Base-by-base conservation (phyloP, 2,888 invertebrate genomes). In the Apamea sordens region DNA sequence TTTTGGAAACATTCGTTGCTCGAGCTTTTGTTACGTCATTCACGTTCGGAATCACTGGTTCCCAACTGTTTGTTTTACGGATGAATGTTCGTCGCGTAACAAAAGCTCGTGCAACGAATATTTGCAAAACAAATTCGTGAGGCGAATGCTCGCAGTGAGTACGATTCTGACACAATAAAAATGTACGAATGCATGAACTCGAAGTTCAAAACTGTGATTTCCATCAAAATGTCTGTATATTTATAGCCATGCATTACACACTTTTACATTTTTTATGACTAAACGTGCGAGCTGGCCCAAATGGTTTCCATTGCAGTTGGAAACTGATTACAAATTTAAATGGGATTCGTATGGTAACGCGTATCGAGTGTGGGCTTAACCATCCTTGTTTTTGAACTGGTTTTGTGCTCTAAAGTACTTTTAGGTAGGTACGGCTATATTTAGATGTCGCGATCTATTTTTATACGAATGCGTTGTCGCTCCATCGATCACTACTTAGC, bases 261-360 rank as follows among this genome's bases (percentile, higher is more conserved):
- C 21, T 73, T 61, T 73, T 81, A 59, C 63, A 85, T 87, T 67
- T 83, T 87, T 85, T 78, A 86, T 76, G 70, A 83, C 68, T 36
- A 72, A 74, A 68, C 70, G 71, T 68, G 74, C 59, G 69, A 83
- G 79, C 73, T 77, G 11, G 61, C 61, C 11, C 61, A n/a, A 74
- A 86, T 61, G 81, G 75, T 76, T 73, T 65, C 73, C 63, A 76
- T 74, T 88, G 86, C 87, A 87, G 74, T 88, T 82, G 72, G 56
- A 73, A 86, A 74, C 88, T 88, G 79, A 88, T 87, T 87, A 87
- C 76, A 81, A 84, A 87, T 87, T 87, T 82, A 87, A 88, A 87
- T 83, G 73, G 88, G 75, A 73, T 83, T 74, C 83, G 76, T 77
- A 77, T 71, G 68, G 72, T 70, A 72, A 81, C 75, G 65, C 41